Conservation (phyloP, 2,797 vertebrate genomes). For the Manis crassicaudata region DNA sequence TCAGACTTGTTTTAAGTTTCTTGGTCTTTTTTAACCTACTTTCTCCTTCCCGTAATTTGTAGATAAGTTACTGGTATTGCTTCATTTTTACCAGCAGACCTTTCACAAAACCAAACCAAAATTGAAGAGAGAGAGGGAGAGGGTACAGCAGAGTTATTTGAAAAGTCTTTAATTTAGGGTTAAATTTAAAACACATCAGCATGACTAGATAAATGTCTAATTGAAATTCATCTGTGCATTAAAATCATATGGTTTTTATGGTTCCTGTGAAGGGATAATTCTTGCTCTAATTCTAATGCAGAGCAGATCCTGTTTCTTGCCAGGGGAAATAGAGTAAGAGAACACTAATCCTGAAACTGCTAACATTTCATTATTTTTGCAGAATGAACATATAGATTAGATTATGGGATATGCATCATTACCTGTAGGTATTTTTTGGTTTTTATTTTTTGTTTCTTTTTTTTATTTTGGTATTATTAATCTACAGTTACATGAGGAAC, state of each 20-base stretch:
- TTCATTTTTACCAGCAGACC: slow-evolving; percentile 81
- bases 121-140: slow-evolving; percentile 73
- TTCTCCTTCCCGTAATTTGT: slow-evolving; percentile 87
- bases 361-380: slow-evolving; percentile 7
- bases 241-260: slow-evolving; percentile 41
- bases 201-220: slow-evolving; percentile 47
- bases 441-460: neutral
- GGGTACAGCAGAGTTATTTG: slow-evolving; percentile 68
- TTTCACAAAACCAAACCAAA: slow-evolving; percentile 79
- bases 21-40: slow-evolving; percentile 89
- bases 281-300: neutral
- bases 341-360: slow-evolving; percentile 31
- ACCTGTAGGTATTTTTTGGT: neutral
- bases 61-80: slow-evolving; percentile 82
- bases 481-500: too few species aligned
- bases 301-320: slow-evolving; percentile 34
- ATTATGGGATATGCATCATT: neutral
- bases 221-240: slow-evolving; percentile 61
- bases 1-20: slow-evolving; percentile 82
- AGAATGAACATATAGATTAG: neutral
- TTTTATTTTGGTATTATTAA: neutral
- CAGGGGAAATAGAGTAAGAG: neutral
- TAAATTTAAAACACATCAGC: slow-evolving; percentile 68
- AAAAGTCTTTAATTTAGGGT: slow-evolving; percentile 70
- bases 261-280: neutral